phyloP scores from a whole-genome alignment of 2,888 invertebrate species.

The Lampropteryx suffumata region DNA sequence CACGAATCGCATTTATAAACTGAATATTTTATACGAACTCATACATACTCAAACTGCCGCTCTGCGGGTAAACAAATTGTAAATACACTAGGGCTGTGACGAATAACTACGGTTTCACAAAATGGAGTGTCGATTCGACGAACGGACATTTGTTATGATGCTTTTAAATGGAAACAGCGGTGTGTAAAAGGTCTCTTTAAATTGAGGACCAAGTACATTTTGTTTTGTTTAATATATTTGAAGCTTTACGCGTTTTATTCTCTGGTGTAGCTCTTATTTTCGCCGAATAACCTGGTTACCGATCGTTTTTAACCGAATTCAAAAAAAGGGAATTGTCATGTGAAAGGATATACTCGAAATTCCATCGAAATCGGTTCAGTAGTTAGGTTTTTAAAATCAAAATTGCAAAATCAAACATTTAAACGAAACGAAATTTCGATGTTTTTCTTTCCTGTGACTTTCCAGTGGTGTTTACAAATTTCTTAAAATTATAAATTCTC shows the following conservation, averaged over 20 bases:
- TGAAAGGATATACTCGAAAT: no score
- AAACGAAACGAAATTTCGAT: no score
- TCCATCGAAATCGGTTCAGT: no score
- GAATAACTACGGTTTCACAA: constrained; percentile 5
- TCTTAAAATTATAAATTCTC: no score
- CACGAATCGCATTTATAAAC: constrained; percentile 48
- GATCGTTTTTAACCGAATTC: no score
- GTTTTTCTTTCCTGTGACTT: no score
- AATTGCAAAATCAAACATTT: no score
- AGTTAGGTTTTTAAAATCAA: no score
- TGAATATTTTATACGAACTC: constrained; percentile 52
- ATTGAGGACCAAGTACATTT: constrained; percentile 15
- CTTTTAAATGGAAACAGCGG: constrained; percentile 14
- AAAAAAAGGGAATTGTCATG: no score
- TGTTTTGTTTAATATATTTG: constrained; percentile 1
- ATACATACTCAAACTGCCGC: constrained; percentile 45
- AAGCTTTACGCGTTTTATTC: neutral
- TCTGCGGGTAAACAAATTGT: constrained; percentile 46
- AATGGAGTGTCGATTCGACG: constrained; percentile 2
- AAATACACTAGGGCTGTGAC: constrained; percentile 39
- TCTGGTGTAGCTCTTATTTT: neutral
- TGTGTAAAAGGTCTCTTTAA: constrained; percentile 18
- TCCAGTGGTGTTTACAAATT: no score
- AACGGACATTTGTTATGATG: constrained; percentile 6
- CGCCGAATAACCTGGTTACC: neutral